These are phyloP conservation scores for Origma solitaria DNA, from an alignment of 2,113 vertebrate species.

Conservation along the genomic window DNA sequence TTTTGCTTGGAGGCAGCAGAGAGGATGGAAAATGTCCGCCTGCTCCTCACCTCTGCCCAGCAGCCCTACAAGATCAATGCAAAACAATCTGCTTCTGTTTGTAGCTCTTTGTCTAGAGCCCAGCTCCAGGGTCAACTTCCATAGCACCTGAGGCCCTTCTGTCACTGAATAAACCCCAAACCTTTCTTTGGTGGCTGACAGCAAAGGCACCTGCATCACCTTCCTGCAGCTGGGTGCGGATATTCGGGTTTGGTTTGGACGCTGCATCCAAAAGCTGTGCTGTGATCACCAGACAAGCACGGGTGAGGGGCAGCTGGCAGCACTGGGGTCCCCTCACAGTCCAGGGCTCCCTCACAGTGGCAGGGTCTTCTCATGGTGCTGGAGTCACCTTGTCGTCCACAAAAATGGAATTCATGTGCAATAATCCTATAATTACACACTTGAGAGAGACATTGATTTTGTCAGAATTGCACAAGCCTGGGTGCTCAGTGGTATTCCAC, in stretches of 20 bases:
- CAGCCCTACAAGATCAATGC: rapidly evolving
- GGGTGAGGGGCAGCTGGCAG: rapidly evolving
- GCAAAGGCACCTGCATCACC: not conserved
- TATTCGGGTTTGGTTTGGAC: not conserved
- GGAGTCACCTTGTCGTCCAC: not conserved
- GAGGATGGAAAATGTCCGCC: not conserved
- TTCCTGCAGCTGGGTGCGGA: not conserved
- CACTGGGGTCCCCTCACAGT: rapidly evolving
- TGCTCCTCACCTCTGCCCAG: not conserved
- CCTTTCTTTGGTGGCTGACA: not conserved
- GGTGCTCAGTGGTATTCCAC: not conserved
- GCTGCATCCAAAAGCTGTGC: rapidly evolving
- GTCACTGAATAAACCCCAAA: not conserved
- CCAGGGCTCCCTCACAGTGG: rapidly evolving
- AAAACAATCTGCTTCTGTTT: not conserved
- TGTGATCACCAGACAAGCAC: rapidly evolving
- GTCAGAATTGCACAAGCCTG: not conserved
- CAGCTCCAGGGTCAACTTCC: not conserved
- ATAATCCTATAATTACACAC: not conserved
- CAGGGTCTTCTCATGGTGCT: not conserved
- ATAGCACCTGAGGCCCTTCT: not conserved
- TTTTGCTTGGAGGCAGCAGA: not conserved
- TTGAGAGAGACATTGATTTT: not conserved
- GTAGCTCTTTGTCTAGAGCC: not conserved
- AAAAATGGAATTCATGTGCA: rapidly evolving